A percentile compares a stretch with the other conserved stretches of the same genome.
These are phyloP conservation scores for Calliopum simillimum DNA, from an alignment of 2,888 invertebrate species.

Conservation along the genomic window DNA sequence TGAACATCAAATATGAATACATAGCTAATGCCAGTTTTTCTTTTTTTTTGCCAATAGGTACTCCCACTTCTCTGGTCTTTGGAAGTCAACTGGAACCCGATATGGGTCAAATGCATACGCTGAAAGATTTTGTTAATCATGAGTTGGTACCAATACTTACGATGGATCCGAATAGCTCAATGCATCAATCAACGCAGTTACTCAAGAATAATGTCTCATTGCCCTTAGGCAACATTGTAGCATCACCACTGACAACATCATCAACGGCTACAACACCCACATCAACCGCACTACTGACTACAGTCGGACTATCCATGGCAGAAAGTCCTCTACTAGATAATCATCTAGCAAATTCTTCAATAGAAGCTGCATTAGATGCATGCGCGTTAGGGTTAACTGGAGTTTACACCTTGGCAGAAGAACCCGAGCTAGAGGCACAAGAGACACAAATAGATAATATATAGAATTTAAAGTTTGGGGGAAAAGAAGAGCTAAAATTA, in stretches of 20 bases:
- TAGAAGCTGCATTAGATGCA: constrained; percentile 50
- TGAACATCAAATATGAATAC: neutral
- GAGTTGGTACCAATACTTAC: constrained; percentile 67
- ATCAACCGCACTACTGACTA: constrained; percentile 46
- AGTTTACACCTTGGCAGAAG: constrained; percentile 71
- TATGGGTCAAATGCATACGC: constrained; percentile 60
- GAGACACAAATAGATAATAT: constrained; percentile 62
- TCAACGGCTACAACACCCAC: constrained; percentile 45
- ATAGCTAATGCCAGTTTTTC: neutral
- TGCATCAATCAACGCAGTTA: constrained; percentile 48
- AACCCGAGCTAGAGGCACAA: constrained; percentile 71
- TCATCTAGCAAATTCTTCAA: constrained; percentile 47
- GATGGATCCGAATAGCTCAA: constrained; percentile 63
- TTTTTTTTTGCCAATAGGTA: constrained; percentile 59
- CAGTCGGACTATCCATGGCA: constrained; percentile 39
- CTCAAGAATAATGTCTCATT: constrained; percentile 48
- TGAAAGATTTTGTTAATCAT: constrained; percentile 67
- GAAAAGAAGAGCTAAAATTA: too few species aligned
- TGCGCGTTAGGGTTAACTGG: constrained; percentile 65
- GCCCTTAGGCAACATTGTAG: constrained; percentile 46
- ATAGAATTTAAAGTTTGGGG: constrained; percentile 44
- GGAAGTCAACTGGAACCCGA: constrained; percentile 55
- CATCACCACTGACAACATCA: constrained; percentile 36
- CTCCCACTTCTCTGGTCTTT: constrained; percentile 69
- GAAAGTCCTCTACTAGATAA: constrained; percentile 56